Evolutionary conservation across 2,113 vertebrate genomes (phyloP), one percentile per base, ranked within the genome.

Genomic region (Xenopus borealis): DNA sequence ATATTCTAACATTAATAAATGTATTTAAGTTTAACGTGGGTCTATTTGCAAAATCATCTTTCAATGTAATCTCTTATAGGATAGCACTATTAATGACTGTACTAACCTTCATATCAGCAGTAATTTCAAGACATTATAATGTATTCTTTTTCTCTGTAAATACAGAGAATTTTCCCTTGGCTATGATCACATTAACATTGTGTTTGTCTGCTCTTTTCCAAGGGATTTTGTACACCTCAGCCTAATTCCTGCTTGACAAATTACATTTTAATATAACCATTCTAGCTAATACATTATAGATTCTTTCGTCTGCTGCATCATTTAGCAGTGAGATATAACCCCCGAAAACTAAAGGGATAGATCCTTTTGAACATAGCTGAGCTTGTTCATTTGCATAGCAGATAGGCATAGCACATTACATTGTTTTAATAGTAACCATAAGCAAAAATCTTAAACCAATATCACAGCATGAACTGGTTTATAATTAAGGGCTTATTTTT

Each of bases 401-500:
- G 23, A 72, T 50, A 50, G 62, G 17, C 46, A 75, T 7, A 17
- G 23, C 62, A 52, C 2, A 53, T 68, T 75, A 52, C 14, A 45
- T 73, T 73, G 46, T 65, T 53, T 75, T 69, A 75, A 62, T 52
- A 12, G 17, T 45, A 62, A 58, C 45, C 46, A 75, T 67, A 44
- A 46, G 18, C 19, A 69, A 75, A 75, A 69, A 57, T 69, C 61
- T 62, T 30, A 75, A 62, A 62, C 17, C 72, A 69, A 69, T 69
- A 75, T 69, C 66, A 8, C 57, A 62, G 40, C 50, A 47, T 62
- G 57, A 69, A 50, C 57, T 53, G 45, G n/a, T 69, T 47, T 62
- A 53, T 68, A 69, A 69, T 75, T 69, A 75, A 75, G 23, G 57
- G 65, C 44, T 75, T 75, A 67, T 46, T 75, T 75, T 75, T 58